Evolutionary conservation across 2,888 invertebrate species (phyloP).

Genomic region (Synanthedon formicaeformis): DNA sequence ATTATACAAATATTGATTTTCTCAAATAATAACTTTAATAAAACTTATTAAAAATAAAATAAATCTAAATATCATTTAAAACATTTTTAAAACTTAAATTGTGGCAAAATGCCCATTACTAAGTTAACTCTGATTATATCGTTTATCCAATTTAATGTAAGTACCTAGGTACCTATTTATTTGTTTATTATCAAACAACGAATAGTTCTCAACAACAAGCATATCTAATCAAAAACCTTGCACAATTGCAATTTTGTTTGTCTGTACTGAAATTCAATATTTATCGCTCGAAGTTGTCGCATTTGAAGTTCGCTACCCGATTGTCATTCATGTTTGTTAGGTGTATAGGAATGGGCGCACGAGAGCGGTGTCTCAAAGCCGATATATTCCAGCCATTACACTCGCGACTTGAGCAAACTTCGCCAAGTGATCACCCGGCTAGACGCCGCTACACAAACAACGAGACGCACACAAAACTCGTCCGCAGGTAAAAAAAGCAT

Average conservation of each 20-base stretch:
- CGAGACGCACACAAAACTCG: slow-evolving; percentile 49
- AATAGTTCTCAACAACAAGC: background rate
- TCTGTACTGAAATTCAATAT: background rate
- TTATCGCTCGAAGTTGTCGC: background rate
- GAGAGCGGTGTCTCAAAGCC: slow-evolving; percentile 32
- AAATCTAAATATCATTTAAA: no score
- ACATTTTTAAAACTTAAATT: no score
- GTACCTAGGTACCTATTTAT: no score
- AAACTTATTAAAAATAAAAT: no score
- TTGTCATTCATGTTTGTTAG: slow-evolving; percentile 27
- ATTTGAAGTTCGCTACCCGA: slow-evolving; percentile 10
- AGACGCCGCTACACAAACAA: slow-evolving; percentile 52
- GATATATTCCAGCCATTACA: slow-evolving; percentile 48
- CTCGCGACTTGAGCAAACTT: slow-evolving; percentile 47
- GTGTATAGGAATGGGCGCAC: slow-evolving; percentile 26
- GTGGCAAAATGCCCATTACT: no score
- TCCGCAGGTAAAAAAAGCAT: slow-evolving; percentile 48
- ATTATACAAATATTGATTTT: no score
- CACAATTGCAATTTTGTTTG: background rate
- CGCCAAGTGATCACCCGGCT: slow-evolving; percentile 48
- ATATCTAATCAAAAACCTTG: background rate
- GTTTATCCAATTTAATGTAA: no score
- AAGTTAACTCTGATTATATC: no score
- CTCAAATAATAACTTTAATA: no score
- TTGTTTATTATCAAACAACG: background rate